These are phyloP conservation scores for Lutra lutra DNA, from an alignment of 2,797 vertebrate genomes.

Conservation along the genomic window DNA sequence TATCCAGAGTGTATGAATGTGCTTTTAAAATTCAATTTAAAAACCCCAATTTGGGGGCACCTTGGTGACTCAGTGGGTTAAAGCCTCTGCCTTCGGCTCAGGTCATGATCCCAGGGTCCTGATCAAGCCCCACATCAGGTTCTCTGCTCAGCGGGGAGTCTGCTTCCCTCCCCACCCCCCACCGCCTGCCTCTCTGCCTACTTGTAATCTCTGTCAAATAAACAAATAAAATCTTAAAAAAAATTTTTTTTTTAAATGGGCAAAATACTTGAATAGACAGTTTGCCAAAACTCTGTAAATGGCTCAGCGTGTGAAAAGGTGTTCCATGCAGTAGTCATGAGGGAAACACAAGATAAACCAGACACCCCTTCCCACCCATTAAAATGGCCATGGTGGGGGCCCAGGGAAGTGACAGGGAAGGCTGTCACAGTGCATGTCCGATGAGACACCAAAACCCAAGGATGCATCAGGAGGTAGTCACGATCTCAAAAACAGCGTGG, in stretches of 20 bases:
- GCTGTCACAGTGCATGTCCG: rapidly evolving
- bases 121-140: no score
- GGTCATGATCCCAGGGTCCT: no score
- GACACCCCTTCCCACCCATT: not conserved
- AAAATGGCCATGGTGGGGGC: not conserved
- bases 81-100: no score
- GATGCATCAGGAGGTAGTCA: not conserved
- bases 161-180: no score
- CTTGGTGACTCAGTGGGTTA: no score
- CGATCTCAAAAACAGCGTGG: not conserved
- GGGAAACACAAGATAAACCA: not conserved
- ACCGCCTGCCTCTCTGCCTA: no score
- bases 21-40: not conserved
- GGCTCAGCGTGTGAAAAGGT: not conserved
- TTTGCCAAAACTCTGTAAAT: not conserved
- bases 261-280: not conserved
- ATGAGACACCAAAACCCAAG: not conserved
- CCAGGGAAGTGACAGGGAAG: not conserved
- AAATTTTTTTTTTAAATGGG: not conserved
- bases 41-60: no score
- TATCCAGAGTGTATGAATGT: not conserved
- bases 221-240: no score
- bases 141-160: no score
- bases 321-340: not conserved
- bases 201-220: no score